A percentile compares a stretch with the other conserved stretches of the same genome.
Conservation (phyloP, 2,113 vertebrate genomes). For the Peromyscus maniculatus region DNA sequence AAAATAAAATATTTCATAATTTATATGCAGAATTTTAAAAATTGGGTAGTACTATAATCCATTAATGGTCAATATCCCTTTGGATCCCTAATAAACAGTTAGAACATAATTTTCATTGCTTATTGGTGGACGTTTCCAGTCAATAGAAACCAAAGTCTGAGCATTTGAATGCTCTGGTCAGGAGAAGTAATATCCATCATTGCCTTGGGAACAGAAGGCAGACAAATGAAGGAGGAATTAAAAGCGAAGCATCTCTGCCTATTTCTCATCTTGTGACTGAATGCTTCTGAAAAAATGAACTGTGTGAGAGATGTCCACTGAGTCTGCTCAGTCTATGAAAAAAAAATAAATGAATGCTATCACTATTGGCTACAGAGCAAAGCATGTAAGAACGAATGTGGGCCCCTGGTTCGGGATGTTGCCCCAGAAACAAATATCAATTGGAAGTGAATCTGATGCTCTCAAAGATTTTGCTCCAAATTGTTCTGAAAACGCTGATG, state of each 20-base stretch:
- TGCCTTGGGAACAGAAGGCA: neutral
- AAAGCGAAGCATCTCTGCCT: neutral
- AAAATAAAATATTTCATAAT: neutral
- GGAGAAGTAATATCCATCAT: neutral
- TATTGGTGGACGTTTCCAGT: neutral
- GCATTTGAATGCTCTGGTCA: neutral
- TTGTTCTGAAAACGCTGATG: conserved; percentile 18
- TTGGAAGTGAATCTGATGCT: conserved; percentile 1
- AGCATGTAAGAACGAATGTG: neutral
- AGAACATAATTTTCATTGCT: neutral
- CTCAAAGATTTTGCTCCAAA: neutral
- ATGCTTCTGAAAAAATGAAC: conserved; percentile 29
- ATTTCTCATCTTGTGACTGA: neutral
- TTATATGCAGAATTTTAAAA: neutral
- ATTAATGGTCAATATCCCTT: neutral
- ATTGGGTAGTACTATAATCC: neutral
- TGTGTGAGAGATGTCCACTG: neutral
- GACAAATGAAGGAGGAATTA: neutral
- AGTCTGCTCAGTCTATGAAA: neutral
- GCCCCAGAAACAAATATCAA: neutral
- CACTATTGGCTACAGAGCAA: neutral
- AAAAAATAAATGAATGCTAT: neutral
- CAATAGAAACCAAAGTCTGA: neutral
- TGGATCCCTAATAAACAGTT: neutral
- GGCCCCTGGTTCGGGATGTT: neutral